phyloP scores from a whole-genome alignment of 64 coral and sea anemone genomes.

The Stylophora pistillata region DNA sequence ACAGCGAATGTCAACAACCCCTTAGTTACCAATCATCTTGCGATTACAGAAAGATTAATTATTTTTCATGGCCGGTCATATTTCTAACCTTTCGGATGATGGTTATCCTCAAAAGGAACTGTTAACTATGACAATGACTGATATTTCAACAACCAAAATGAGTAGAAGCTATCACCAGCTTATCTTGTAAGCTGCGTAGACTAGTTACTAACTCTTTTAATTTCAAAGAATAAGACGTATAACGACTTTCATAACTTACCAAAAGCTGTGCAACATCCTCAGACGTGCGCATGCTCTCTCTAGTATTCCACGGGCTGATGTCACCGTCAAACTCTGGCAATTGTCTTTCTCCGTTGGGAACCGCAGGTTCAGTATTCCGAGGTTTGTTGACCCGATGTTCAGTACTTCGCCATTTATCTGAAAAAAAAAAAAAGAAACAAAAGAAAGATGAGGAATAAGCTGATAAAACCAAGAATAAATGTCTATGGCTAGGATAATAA shows the following conservation, averaged over 20 bases:
- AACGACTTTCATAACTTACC: constrained; percentile 33
- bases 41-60: no score
- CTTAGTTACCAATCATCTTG: no score
- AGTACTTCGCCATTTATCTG: neutral
- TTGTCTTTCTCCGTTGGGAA: neutral
- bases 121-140: no score
- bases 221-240: neutral
- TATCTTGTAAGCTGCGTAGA: no score
- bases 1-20: no score
- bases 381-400: neutral
- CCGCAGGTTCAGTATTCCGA: neutral
- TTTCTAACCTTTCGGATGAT: no score
- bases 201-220: neutral
- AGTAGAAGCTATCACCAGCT: no score
- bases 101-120: no score
- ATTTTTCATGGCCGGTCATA: no score
- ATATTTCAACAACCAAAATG: no score
- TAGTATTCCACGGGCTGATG: constrained; percentile 76
- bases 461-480: neutral
- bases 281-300: constrained; percentile 63
- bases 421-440: neutral
- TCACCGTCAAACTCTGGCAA: constrained; percentile 44
- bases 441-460: neutral
- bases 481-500: neutral
- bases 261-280: constrained; percentile 83